Evolutionary conservation across 2,797 vertebrate species (phyloP).

Genomic region (Hypotaenidia okinawae): DNA sequence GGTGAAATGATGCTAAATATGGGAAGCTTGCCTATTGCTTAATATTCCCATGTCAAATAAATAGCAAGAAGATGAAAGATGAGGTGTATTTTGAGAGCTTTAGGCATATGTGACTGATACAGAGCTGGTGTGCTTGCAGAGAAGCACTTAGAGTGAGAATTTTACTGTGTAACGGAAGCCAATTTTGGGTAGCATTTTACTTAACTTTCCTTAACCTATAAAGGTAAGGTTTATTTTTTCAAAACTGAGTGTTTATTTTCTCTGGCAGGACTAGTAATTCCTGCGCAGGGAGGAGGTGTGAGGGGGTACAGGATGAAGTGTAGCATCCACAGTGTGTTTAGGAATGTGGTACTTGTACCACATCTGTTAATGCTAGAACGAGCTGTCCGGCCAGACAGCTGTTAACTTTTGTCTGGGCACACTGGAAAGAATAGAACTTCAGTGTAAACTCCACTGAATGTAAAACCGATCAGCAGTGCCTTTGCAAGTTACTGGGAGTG

Average conservation of each 20-base stretch:
- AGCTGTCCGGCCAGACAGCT: not conserved
- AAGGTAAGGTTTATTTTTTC: not conserved
- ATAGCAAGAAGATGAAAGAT: slow-evolving; percentile 33
- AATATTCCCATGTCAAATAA: slow-evolving; percentile 19
- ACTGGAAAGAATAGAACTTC: not conserved
- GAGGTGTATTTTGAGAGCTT: slow-evolving; percentile 30
- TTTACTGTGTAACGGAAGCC: not conserved
- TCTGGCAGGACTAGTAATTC: not conserved
- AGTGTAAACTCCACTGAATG: not conserved
- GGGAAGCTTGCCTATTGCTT: slow-evolving; percentile 39
- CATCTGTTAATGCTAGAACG: not conserved
- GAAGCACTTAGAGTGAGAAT: not conserved
- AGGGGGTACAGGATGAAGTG: not conserved
- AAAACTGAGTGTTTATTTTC: not conserved
- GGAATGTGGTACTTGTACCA: fast-evolving
- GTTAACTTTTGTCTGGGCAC: not conserved
- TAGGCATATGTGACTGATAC: not conserved
- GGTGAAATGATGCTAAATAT: slow-evolving; percentile 48
- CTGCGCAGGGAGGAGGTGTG: not conserved
- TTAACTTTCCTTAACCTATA: not conserved
- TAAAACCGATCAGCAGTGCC: not conserved
- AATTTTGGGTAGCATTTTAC: not conserved
- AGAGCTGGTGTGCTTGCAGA: not conserved
- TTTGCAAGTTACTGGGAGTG: not conserved
- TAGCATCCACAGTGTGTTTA: not conserved